Conservation (phyloP, 1,140 invertebrate species). For the Zaprionus ornatus region DNA sequence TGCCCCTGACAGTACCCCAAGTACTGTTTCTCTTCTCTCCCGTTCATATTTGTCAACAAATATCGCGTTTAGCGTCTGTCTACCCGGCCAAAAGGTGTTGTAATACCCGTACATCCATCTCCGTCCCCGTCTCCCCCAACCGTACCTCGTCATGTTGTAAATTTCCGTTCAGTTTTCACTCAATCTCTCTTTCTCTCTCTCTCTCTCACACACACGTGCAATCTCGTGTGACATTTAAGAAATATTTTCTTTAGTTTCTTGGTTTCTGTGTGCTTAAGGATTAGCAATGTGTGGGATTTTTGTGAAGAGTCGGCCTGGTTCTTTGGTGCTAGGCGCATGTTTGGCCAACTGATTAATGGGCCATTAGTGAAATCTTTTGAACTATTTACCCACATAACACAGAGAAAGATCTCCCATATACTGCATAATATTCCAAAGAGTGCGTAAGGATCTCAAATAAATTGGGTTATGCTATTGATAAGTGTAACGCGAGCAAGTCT, state of each 20-base stretch:
- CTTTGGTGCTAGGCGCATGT: constrained; percentile 48
- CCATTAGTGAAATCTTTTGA: constrained; percentile 46
- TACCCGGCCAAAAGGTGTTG: constrained; percentile 61
- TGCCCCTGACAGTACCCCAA: background rate
- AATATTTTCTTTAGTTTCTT: constrained; percentile 38
- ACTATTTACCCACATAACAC: constrained; percentile 42
- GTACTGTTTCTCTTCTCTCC: background rate
- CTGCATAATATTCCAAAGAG: too few relatives aligned
- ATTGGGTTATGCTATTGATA: background rate
- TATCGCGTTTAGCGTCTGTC: constrained; percentile 70
- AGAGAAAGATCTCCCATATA: background rate
- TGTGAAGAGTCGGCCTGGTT: constrained; percentile 45
- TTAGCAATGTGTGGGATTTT: constrained; percentile 77
- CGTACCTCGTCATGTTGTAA: constrained; percentile 53
- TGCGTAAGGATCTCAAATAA: background rate
- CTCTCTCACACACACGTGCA: constrained; percentile 12
- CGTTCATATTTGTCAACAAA: constrained; percentile 71
- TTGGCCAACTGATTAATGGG: constrained; percentile 65
- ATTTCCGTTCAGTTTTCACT: constrained; percentile 56
- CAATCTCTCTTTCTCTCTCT: background rate
- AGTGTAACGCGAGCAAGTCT: too few relatives aligned
- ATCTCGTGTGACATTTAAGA: constrained; percentile 66
- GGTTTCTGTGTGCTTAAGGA: constrained; percentile 54
- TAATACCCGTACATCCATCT: constrained; percentile 48
- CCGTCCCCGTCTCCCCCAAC: constrained; percentile 3